Conservation (phyloP, 2,797 vertebrate genomes). For the Mormyrus proboscirostris region DNA sequence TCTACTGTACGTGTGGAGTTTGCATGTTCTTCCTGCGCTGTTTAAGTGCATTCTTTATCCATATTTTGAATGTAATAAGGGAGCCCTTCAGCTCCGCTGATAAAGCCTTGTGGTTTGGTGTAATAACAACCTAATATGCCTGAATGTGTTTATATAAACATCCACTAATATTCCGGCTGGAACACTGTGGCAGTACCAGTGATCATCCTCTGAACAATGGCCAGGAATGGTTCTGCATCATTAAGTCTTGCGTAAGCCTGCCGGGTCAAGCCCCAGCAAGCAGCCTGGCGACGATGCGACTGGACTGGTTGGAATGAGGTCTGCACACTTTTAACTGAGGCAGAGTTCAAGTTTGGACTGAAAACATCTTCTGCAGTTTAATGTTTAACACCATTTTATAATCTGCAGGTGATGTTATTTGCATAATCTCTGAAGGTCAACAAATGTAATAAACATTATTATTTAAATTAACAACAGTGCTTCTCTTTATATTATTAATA, state of each 20-base stretch:
- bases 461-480: neutral
- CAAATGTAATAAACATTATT: neutral
- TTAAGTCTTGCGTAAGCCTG: neutral
- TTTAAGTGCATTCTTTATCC: neutral
- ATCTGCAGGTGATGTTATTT: neutral
- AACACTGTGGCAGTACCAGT: neutral
- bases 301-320: conserved; percentile 20
- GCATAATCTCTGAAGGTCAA: neutral
- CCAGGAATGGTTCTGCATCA: neutral
- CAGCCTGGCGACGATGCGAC: conserved; percentile 23
- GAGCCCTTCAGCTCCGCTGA: neutral
- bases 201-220: neutral
- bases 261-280: conserved; percentile 39
- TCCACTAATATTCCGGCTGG: neutral
- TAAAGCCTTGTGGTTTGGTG: neutral
- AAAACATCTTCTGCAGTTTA: neutral
- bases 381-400: neutral
- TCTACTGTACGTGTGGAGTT: neutral
- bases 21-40: neutral
- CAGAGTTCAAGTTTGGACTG: neutral
- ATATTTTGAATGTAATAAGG: neutral
- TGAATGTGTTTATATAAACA: neutral
- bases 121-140: neutral
- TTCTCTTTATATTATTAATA: neutral
- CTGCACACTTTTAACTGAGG: neutral